Conservation (phyloP, 2,797 vertebrate species). For the Pelochelys cantorii region DNA sequence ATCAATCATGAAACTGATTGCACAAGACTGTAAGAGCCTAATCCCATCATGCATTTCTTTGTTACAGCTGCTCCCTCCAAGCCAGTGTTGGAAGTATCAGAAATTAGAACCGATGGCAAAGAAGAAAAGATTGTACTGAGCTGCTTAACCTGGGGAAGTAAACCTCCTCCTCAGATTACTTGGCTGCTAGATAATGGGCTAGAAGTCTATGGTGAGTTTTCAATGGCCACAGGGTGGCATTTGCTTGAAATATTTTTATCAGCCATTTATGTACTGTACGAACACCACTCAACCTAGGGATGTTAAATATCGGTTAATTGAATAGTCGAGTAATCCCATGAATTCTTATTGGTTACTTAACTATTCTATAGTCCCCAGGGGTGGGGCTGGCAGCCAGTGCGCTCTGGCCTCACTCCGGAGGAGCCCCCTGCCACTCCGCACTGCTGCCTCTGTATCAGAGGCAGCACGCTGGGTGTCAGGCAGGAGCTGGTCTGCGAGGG, state of each 20-base stretch:
- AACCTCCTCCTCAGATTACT: conserved; percentile 76
- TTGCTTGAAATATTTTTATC: accelerated
- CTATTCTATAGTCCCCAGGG: too few species aligned
- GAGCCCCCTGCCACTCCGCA: too few species aligned
- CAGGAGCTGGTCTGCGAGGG: too few species aligned
- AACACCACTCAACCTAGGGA: not conserved
- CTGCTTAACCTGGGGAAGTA: conserved; percentile 68
- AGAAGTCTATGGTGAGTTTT: conserved; percentile 73
- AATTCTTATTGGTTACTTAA: too few species aligned
- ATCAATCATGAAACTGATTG: not conserved
- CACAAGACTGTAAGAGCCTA: not conserved
- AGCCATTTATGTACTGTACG: accelerated
- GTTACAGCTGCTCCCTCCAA: conserved; percentile 75
- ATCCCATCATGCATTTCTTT: not conserved
- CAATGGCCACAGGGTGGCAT: not conserved
- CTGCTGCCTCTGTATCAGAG: too few species aligned
- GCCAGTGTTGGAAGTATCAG: conserved; percentile 63
- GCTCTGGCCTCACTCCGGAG: too few species aligned
- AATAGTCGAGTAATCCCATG: too few species aligned
- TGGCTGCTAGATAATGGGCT: conserved; percentile 72
- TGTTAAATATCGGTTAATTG: too few species aligned
- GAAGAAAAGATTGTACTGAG: conserved; percentile 47
- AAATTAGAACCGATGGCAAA: not conserved
- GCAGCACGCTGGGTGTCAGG: too few species aligned
- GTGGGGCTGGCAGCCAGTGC: too few species aligned